Evolutionary conservation across 1,140 invertebrate genomes (phyloP), one percentile per base, ranked within the genome.

Genomic region (Drosophila fuyamai): DNA sequence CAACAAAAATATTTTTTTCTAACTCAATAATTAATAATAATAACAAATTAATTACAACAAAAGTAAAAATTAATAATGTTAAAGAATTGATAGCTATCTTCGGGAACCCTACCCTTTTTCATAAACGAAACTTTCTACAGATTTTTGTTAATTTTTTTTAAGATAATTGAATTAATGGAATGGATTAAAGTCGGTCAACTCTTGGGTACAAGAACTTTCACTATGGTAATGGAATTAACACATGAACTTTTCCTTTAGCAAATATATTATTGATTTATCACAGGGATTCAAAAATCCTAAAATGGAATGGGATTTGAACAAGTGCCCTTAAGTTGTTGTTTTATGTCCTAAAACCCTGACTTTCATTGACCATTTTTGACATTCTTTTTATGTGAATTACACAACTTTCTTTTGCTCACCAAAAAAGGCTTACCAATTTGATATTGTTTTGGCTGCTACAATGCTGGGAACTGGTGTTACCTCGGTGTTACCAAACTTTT

Each of bases 351-450:
- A 32, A 32, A 10, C 4, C 35, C n/a, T 8, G 18, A 18, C 44
- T 41, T 60, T 59, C 35, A 23, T 51, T 62, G 46, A 58, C 55
- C 36, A 46, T 32, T 66, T 60, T 50, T 16, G 32, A 14, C 14
- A 58, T 51, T 27, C 51, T 35, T 47, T 38, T 0, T 2, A 8
- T 23, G n/a, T 29, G 16, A 44, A 50, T 53, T 54, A 68, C n/a
- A 32, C 13, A 72, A 73, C 70, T 73, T 73, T 73, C 68, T 40
- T 73, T 73, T 35, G 9, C 9, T 23, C n/a, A 38, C 68, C 48
- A 36, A 18, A 53, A 3, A 61, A 23, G 23, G 29, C 78, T 81
- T 76, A 76, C 66, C 78, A 66, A 72, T 60, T 41, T 27, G 7
- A 58, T 43, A 29, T 4, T 13, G 14, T 16, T 65, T 6, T 23